Percentiles rank a stretch among this genome's conserved stretches.
phyloP scores from a whole-genome alignment of 2,113 vertebrate genomes.

The Hippocampus abdominalis region DNA sequence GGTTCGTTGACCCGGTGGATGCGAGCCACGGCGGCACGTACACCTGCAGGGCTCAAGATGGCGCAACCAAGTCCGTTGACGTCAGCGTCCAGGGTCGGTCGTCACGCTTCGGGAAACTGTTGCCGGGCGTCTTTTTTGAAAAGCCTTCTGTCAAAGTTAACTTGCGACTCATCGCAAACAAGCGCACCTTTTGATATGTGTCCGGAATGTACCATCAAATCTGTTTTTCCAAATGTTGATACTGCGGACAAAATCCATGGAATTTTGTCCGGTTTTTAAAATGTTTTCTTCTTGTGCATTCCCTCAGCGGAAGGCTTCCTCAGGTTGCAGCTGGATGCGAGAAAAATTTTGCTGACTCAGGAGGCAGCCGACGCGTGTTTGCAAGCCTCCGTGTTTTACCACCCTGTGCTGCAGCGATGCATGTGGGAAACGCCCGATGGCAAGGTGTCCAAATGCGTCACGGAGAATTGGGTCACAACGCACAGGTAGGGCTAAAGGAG shows the following conservation, averaged over 20 bases:
- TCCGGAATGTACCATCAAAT: too few relatives aligned
- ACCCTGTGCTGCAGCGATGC: conserved; percentile 76
- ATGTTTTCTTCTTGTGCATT: conserved; percentile 11
- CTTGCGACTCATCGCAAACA: too few relatives aligned
- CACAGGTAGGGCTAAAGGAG: conserved; percentile 41
- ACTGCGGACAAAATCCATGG: too few relatives aligned
- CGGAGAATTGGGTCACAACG: conserved; percentile 24
- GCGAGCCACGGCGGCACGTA: conserved; percentile 71
- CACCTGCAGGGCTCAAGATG: conserved; percentile 67
- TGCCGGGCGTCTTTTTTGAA: too few relatives aligned
- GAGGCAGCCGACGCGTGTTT: conserved; percentile 72
- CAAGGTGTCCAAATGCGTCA: conserved; percentile 20
- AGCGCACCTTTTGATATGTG: too few relatives aligned
- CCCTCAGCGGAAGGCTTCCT: conserved; percentile 79
- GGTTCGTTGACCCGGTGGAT: conserved; percentile 45
- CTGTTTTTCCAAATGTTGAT: too few relatives aligned
- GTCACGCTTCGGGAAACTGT: too few relatives aligned
- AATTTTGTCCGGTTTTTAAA: too few relatives aligned
- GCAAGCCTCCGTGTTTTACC: conserved; percentile 76
- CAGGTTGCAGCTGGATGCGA: conserved; percentile 67
- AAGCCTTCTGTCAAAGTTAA: not conserved
- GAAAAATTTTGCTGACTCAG: conserved; percentile 65
- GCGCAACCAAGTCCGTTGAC: conserved; percentile 60
- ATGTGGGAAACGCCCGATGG: conserved; percentile 73
- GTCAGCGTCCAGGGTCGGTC: conserved; percentile 78